Percentiles rank a stretch among this genome's conserved stretches.
Evolutionary conservation across 2,797 vertebrate genomes (phyloP).

Genomic region (Periparus ater): DNA sequence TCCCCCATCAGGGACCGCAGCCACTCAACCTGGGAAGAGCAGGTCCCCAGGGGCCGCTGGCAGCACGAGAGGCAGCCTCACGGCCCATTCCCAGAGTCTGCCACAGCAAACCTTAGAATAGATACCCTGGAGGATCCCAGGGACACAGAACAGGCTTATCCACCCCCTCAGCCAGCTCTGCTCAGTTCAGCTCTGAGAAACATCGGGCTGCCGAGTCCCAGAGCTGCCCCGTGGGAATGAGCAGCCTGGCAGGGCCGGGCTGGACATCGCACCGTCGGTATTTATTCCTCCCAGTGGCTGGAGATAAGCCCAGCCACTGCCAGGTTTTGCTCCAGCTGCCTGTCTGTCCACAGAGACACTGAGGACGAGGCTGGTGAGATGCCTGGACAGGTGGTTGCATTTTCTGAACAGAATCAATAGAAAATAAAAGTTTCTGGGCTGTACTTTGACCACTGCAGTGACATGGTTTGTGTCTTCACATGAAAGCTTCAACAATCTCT

Average conservation of each 20-base stretch:
- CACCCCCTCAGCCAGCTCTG: constrained; percentile 13
- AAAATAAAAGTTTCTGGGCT: neutral
- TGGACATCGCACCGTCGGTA: neutral
- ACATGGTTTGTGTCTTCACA: neutral
- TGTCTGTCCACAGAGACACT: accelerated
- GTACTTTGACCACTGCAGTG: neutral
- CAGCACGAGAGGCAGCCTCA: neutral
- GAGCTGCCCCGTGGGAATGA: neutral
- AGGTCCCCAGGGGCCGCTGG: neutral
- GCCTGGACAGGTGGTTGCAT: neutral
- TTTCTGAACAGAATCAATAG: neutral
- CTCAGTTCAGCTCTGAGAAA: constrained; percentile 10
- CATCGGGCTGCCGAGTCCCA: neutral
- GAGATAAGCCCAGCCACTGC: neutral
- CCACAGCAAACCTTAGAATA: constrained; percentile 49
- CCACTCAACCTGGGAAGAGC: neutral
- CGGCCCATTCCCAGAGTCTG: constrained; percentile 55
- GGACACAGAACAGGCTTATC: neutral
- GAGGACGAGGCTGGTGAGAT: neutral
- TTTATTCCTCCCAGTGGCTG: neutral
- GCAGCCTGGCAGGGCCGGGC: neutral
- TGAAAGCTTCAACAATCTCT: neutral
- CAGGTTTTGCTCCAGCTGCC: neutral
- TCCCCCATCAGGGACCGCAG: neutral
- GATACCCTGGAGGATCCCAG: neutral